A percentile compares a stretch with the other conserved stretches of the same genome.
phyloP scores from a whole-genome alignment of 2,888 invertebrate species.

The Andrena flavipes region DNA sequence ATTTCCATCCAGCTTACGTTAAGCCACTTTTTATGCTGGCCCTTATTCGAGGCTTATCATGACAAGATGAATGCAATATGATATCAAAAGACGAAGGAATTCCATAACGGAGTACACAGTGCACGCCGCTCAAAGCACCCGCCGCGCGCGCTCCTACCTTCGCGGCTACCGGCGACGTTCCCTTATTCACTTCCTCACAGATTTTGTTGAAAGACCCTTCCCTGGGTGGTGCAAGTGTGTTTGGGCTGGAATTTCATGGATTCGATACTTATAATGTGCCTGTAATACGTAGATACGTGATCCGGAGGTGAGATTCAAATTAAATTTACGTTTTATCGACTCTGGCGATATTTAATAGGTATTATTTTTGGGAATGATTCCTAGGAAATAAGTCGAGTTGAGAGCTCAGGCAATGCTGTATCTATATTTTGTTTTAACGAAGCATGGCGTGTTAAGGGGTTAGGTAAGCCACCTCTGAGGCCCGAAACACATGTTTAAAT shows the following conservation, averaged over 20 bases:
- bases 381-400: too few relatives aligned
- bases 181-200: conserved; percentile 33
- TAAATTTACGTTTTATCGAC: conserved; percentile 16
- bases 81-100: conserved; percentile 64
- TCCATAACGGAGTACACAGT: conserved; percentile 53
- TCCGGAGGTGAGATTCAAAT: conserved; percentile 3
- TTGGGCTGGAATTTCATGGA: conserved; percentile 30
- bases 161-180: conserved; percentile 13
- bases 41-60: conserved; percentile 68
- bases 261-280: conserved; percentile 5
- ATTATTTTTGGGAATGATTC: too few relatives aligned
- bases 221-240: conserved; percentile 22
- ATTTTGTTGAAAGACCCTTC: conserved; percentile 41
- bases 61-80: conserved; percentile 71
- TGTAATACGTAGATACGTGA: neutral
- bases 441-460: too few relatives aligned
- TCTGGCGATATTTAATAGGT: too few relatives aligned
- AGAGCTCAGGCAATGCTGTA: too few relatives aligned
- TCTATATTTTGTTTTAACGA: too few relatives aligned
- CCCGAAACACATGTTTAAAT: too few relatives aligned
- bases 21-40: conserved; percentile 68
- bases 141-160: conserved; percentile 3
- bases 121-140: conserved; percentile 44
- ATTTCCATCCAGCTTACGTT: conserved; percentile 71
- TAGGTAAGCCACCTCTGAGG: too few relatives aligned